Evolutionary conservation across 2,113 vertebrate genomes (phyloP), one percentile per base, ranked within the genome.

Genomic region (Oreochromis aureus): DNA sequence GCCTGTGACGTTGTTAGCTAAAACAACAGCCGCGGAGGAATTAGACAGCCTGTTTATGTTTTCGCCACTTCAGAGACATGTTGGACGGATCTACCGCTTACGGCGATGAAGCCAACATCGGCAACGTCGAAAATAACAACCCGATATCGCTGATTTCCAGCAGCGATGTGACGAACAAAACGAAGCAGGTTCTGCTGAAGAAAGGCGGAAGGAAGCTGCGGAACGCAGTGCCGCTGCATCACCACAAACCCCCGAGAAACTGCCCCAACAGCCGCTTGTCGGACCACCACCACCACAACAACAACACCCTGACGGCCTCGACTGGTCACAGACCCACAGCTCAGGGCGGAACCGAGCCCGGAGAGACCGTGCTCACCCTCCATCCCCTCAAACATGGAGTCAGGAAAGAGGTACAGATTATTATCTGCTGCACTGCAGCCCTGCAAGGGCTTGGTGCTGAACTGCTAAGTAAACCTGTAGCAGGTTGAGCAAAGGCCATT

Each of bases 211-310:
- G 83, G 82, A 93, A 92, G 71, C 87, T 91, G 7, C 91, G 90
- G 53, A 73, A 87, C 19, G 10, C 84, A 16, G 24, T 73, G n/a
- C 83, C 87, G 51, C 90, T 87, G 76, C 88, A 78, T 30, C 87
- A 91, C 30, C 93, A 94, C 69, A 92, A 92, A 44, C 44, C 78
- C 2, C 81, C 88, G 53, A 87, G 85, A 39, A 92, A 58, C 73
- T 39, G 71, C 53, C 87, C 91, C 6, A 79, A 3, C 69, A 7
- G 48, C 79, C 91, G 92, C 16, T 87, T 94, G 10, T 41, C 91
- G 2, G 96, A 96, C 86, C 90, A 93, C 91, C 94, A 95, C 91
- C 94, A 95, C 95, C 93, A 95, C 91, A 85, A 63, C 73, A 95
- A 92, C 92, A 85, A 76, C 5, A 82, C 58, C 4, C 16, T 84